phyloP scores from a whole-genome alignment of 1,140 invertebrate species.

The Tetramorium alpestre region DNA sequence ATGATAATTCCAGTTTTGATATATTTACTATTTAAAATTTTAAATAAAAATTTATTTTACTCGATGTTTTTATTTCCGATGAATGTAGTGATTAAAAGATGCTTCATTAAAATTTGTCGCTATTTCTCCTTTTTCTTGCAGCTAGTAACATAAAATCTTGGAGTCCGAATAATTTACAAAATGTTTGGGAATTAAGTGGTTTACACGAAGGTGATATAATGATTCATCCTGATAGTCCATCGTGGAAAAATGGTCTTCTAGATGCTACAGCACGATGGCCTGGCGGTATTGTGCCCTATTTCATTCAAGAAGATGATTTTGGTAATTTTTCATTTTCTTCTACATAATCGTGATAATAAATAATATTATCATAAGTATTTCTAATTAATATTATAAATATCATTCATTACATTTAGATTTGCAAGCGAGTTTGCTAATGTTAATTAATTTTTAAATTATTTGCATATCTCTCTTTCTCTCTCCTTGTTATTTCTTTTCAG shows the following conservation, averaged over 20 bases:
- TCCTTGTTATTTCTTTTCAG: neutral
- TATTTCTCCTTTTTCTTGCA: constrained; percentile 42
- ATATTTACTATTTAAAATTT: neutral
- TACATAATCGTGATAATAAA: neutral
- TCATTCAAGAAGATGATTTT: constrained; percentile 88
- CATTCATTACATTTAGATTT: constrained; percentile 1
- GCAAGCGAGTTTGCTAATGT: neutral
- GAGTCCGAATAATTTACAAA: constrained; percentile 76
- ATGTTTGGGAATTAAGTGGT: constrained; percentile 87
- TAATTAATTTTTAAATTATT: constrained; percentile 7
- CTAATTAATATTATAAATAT: neutral
- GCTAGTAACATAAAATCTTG: constrained; percentile 76
- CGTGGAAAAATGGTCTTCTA: constrained; percentile 87
- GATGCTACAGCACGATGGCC: constrained; percentile 88
- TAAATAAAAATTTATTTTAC: constrained; percentile 8
- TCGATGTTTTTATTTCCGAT: neutral
- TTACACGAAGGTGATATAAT: constrained; percentile 88
- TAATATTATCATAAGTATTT: neutral
- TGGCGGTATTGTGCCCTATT: constrained; percentile 88
- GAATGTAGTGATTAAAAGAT: neutral
- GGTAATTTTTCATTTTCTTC: constrained; percentile 80
- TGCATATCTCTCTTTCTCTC: neutral
- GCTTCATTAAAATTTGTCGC: neutral
- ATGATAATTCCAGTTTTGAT: neutral
- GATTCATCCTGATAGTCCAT: constrained; percentile 78